A percentile compares a stretch with the other conserved stretches of the same genome.
Evolutionary conservation across 2,888 invertebrate genomes (phyloP).

Genomic region (Hypomecis punctinalis): DNA sequence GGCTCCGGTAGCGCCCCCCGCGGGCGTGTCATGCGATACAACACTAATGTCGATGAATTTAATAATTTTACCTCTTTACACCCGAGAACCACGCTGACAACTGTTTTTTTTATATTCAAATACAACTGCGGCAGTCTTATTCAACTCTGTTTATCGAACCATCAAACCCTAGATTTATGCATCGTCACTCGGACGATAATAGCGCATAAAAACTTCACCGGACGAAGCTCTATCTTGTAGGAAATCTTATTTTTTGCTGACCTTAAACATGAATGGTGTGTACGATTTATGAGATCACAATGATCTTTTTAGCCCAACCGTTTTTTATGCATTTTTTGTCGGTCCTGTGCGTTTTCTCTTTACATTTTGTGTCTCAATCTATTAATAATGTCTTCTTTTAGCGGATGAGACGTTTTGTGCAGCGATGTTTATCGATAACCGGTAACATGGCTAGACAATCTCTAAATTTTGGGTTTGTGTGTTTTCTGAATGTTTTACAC

Average conservation of each 20-base stretch:
- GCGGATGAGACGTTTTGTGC: conserved; percentile 69
- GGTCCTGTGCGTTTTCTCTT: conserved; percentile 66
- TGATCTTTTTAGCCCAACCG: conserved; percentile 76
- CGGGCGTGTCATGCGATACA: conserved; percentile 72
- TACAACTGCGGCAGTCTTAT: conserved; percentile 13
- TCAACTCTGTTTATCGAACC: conserved; percentile 45
- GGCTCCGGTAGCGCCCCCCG: conserved; percentile 79
- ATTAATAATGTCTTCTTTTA: conserved; percentile 82
- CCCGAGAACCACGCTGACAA: conserved; percentile 39
- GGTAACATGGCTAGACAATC: conserved; percentile 56
- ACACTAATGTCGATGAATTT: conserved; percentile 69
- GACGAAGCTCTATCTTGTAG: conserved; percentile 78
- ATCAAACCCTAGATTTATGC: conserved; percentile 51
- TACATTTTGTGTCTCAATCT: conserved; percentile 83
- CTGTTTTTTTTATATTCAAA: conserved; percentile 13
- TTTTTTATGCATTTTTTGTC: conserved; percentile 60
- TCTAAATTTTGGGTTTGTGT: conserved; percentile 47
- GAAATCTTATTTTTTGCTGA: conserved; percentile 78
- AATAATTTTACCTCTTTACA: conserved; percentile 53
- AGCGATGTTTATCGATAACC: conserved; percentile 66
- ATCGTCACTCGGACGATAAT: conserved; percentile 57
- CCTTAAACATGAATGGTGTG: conserved; percentile 80
- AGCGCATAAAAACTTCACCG: conserved; percentile 70
- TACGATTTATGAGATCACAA: conserved; percentile 83
- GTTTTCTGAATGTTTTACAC: conserved; percentile 24